Percentiles rank a stretch among this genome's conserved stretches.
Conservation (phyloP, 2,888 invertebrate species). For the Habrosyne pyritoides region DNA sequence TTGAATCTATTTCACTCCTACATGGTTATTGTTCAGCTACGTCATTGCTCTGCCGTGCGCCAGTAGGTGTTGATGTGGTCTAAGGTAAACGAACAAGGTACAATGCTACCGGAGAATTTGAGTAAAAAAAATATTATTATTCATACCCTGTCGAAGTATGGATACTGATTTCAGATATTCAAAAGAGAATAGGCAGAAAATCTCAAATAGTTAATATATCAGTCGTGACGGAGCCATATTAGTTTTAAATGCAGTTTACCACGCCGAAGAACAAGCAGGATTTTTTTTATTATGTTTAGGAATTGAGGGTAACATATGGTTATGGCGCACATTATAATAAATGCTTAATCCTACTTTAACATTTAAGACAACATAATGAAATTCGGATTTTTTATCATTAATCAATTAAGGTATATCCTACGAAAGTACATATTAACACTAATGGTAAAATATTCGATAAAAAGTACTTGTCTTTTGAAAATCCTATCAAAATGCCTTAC, state of each 20-base stretch:
- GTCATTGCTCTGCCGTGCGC: no score
- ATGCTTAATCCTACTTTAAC: not conserved
- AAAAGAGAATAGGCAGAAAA: no score
- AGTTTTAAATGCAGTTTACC: not conserved
- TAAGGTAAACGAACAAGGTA: no score
- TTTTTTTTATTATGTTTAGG: not conserved
- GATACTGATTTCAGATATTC: no score
- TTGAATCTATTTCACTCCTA: no score
- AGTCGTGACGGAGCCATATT: no score
- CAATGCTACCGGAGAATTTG: no score
- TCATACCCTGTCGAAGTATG: no score
- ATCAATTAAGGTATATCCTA: not conserved
- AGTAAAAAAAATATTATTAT: no score
- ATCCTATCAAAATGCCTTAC: slow-evolving; percentile 8
- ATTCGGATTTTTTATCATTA: not conserved
- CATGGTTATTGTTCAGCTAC: no score
- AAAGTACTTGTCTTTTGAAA: not conserved
- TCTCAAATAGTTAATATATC: no score
- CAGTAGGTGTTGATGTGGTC: no score
- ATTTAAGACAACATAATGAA: not conserved
- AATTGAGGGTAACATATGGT: not conserved
- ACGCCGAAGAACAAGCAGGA: not conserved
- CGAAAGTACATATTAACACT: not conserved
- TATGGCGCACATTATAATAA: not conserved
- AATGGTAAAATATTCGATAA: not conserved